Conservation (phyloP, 2,888 invertebrate species). For the Siphlonurus alternatus region DNA sequence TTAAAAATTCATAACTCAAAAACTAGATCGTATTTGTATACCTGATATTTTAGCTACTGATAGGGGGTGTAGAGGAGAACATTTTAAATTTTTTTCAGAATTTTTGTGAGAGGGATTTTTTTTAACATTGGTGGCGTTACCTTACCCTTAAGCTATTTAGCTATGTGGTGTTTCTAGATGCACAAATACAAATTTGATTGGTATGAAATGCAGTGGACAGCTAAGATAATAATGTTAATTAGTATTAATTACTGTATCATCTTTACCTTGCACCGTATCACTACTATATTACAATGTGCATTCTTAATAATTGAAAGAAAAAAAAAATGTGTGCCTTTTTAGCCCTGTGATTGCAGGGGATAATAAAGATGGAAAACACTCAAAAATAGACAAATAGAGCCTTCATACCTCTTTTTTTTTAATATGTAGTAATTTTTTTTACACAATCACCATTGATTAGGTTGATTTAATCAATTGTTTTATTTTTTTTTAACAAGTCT, state of each 20-base stretch:
- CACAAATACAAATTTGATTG: neutral
- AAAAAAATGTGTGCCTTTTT: neutral
- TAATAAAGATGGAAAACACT: constrained; percentile 5
- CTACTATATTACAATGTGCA: neutral
- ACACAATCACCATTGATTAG: neutral
- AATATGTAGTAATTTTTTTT: neutral
- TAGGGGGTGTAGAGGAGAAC: too few species aligned
- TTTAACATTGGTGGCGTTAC: too few species aligned
- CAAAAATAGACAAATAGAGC: constrained; percentile 10
- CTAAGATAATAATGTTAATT: neutral
- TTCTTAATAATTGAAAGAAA: neutral
- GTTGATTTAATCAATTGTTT: neutral
- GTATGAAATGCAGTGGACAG: neutral
- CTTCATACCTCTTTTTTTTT: constrained; percentile 9
- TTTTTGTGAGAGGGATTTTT: too few species aligned
- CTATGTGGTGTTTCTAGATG: neutral
- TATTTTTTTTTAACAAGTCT: constrained; percentile 9
- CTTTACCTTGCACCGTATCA: neutral
- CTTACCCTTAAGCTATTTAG: neutral
- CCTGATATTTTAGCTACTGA: too few species aligned
- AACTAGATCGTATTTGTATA: too few species aligned
- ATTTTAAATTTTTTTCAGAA: too few species aligned
- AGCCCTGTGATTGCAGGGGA: neutral
- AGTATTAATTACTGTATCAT: neutral
- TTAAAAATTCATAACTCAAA: too few species aligned